These are phyloP conservation scores for Butorides virescens DNA, from an alignment of 2,113 vertebrate genomes.

Conservation along the genomic window DNA sequence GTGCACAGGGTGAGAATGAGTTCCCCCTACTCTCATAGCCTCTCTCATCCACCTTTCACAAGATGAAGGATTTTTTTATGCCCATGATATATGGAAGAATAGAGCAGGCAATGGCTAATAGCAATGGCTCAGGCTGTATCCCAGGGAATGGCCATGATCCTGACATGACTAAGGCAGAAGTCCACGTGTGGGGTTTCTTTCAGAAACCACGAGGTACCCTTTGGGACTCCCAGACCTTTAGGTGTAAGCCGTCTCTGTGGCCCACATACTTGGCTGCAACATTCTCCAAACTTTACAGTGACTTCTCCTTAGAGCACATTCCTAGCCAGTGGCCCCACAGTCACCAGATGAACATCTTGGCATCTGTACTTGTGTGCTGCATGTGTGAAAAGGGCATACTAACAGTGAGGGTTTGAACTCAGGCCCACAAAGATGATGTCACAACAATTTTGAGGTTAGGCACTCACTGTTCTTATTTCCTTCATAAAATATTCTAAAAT, in stretches of 20 bases:
- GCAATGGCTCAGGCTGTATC: not conserved
- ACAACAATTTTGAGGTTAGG: not conserved
- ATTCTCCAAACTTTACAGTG: not conserved
- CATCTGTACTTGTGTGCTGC: not conserved
- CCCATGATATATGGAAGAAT: not conserved
- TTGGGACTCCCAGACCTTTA: not conserved
- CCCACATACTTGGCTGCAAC: not conserved
- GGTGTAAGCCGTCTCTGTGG: not conserved
- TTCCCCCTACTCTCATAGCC: not conserved
- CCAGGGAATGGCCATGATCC: not conserved
- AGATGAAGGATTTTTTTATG: not conserved
- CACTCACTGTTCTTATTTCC: not conserved
- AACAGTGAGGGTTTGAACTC: not conserved
- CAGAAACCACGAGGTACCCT: not conserved
- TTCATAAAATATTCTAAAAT: not conserved
- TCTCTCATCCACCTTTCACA: not conserved
- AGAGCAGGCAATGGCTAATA: not conserved
- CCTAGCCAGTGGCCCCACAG: not conserved
- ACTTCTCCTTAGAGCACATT: not conserved
- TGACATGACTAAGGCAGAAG: not conserved
- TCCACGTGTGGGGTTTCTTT: not conserved
- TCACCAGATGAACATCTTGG: not conserved
- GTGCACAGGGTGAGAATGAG: not conserved
- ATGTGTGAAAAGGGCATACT: fast-evolving
- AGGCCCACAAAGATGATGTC: not conserved